Percentiles rank a stretch among this genome's conserved stretches.
Conservation (phyloP, 1,140 invertebrate species). For the Euura saliciscinereae region DNA sequence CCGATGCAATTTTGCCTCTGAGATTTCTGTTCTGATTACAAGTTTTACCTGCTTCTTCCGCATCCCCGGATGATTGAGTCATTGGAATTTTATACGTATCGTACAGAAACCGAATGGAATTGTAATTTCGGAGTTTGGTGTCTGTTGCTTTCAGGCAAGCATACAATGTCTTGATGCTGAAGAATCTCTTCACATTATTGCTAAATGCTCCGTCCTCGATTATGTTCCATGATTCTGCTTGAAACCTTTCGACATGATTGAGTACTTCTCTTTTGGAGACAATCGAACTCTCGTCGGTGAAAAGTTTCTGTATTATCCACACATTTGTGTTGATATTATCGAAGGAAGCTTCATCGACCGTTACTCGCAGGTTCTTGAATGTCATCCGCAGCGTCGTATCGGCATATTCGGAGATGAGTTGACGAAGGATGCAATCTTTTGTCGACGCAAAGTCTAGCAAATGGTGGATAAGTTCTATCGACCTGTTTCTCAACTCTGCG, state of each 20-base stretch:
- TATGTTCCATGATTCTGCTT: constrained; percentile 20
- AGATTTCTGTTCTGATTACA: constrained; percentile 2
- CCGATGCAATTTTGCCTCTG: constrained; percentile 30
- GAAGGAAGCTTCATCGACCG: constrained; percentile 14
- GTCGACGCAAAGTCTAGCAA: constrained; percentile 19
- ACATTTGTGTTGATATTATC: constrained; percentile 25
- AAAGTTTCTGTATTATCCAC: constrained; percentile 8
- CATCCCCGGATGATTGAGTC: not conserved
- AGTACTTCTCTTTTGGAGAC: not conserved
- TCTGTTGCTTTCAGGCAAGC: constrained; percentile 18
- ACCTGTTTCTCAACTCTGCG: not conserved
- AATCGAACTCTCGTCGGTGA: constrained; percentile 13
- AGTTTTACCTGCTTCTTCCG: not conserved
- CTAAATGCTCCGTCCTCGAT: constrained; percentile 17
- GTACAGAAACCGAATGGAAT: not conserved
- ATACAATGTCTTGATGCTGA: constrained; percentile 28
- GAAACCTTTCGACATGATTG: constrained; percentile 16
- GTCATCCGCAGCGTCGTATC: constrained; percentile 23
- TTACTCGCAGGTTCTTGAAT: constrained; percentile 20
- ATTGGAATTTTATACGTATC: not conserved
- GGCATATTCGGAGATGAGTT: constrained; percentile 14
- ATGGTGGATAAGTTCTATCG: constrained; percentile 29
- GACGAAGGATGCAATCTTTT: constrained; percentile 12
- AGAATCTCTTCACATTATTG: constrained; percentile 26
- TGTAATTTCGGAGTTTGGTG: not conserved